Percentiles rank a stretch among this genome's conserved stretches.
Conservation (phyloP, 2,113 vertebrate species). For the Neodontobutis hainanensis region DNA sequence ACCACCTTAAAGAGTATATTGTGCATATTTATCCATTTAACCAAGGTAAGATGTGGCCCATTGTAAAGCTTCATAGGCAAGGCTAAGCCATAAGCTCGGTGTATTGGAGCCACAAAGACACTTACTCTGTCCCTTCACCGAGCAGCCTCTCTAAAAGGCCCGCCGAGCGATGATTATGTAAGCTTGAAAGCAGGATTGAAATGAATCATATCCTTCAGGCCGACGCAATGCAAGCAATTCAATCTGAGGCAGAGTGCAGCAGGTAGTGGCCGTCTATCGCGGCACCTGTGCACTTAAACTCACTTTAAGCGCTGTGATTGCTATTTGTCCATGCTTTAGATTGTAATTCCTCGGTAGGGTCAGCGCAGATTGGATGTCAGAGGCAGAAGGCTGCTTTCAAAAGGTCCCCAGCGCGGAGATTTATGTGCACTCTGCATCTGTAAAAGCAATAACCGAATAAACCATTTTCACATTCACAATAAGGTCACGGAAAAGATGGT, state of each 20-base stretch:
- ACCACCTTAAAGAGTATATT: not conserved
- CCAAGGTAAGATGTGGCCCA: not conserved
- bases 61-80: slow-evolving; percentile 27
- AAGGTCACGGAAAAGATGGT: slow-evolving; percentile 2
- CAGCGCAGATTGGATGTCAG: slow-evolving; percentile 22
- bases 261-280: slow-evolving; percentile 18
- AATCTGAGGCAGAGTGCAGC: slow-evolving; percentile 32
- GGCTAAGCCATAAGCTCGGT: slow-evolving; percentile 20
- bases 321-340: slow-evolving; percentile 39
- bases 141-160: slow-evolving; percentile 29
- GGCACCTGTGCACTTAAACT: slow-evolving; percentile 23
- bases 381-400: slow-evolving; percentile 15
- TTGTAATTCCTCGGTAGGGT: slow-evolving; percentile 25
- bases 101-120: slow-evolving; percentile 18
- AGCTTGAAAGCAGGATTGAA: slow-evolving; percentile 38
- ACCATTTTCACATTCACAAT: not conserved
- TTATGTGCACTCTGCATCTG: slow-evolving; percentile 19
- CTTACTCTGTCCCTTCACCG: slow-evolving; percentile 29
- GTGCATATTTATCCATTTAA: not conserved
- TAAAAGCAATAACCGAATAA: slow-evolving; percentile 21
- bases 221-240: slow-evolving; percentile 37
- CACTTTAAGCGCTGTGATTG: slow-evolving; percentile 35
- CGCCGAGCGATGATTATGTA: slow-evolving; percentile 43
- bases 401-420: slow-evolving; percentile 29
- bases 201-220: slow-evolving; percentile 50